A percentile compares a stretch with the other conserved stretches of the same genome.
These are phyloP conservation scores for Aphidoletes aphidimyza DNA, from an alignment of 2,888 invertebrate species.

Conservation along the genomic window DNA sequence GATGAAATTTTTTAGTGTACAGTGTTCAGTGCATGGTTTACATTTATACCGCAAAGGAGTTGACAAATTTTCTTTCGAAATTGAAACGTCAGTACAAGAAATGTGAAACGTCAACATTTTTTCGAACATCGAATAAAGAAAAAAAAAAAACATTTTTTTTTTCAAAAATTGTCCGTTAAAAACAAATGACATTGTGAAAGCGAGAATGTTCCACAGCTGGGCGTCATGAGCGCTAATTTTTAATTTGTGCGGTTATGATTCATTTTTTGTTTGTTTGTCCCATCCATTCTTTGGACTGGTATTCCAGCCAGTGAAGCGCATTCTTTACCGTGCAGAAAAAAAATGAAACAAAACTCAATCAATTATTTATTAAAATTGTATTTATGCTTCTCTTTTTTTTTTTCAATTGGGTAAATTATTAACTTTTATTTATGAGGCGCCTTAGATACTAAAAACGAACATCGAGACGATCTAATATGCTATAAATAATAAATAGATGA, in stretches of 20 bases:
- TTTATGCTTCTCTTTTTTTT: neutral
- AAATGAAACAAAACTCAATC: neutral
- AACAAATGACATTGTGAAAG: too few species aligned
- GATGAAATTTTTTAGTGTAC: too few species aligned
- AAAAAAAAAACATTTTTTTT: too few species aligned
- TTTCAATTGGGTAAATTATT: neutral
- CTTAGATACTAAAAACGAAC: constrained; percentile 8
- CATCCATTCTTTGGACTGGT: too few species aligned
- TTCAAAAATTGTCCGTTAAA: constrained; percentile 6
- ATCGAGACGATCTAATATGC: constrained; percentile 2
- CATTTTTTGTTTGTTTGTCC: neutral
- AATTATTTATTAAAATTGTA: neutral
- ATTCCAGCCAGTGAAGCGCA: too few species aligned
- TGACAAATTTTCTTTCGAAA: neutral
- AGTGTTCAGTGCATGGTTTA: neutral
- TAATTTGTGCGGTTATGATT: neutral
- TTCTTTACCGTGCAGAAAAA: neutral
- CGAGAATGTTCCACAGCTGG: neutral
- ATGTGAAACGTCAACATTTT: too few species aligned
- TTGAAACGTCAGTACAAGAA: neutral
- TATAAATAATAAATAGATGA: constrained; percentile 41
- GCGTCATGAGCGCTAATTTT: neutral
- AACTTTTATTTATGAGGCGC: neutral
- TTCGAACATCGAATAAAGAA: constrained; percentile 26
- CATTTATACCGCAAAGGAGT: neutral